Conservation (phyloP, 2,113 vertebrate genomes). For the Cnemophilus loriae region DNA sequence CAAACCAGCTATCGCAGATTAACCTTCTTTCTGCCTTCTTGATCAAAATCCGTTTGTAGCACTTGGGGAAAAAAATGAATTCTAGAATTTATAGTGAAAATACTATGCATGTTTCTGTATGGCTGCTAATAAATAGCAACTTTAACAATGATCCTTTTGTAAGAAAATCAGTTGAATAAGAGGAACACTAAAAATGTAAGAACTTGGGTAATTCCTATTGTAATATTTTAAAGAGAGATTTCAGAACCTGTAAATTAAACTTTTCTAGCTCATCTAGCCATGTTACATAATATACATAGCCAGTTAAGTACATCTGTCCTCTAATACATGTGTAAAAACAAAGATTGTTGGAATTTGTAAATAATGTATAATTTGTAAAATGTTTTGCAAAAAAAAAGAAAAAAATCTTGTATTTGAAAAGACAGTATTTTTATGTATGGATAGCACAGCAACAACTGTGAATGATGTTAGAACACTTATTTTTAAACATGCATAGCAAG, state of each 20-base stretch:
- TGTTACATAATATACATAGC: background rate
- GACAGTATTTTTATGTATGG: conserved; percentile 57
- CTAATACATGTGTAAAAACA: conserved; percentile 39
- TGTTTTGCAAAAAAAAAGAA: background rate
- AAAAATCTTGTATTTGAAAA: conserved; percentile 59
- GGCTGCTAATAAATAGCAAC: conserved; percentile 13
- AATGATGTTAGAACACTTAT: conserved; percentile 21
- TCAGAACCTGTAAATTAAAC: background rate
- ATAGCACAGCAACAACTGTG: conserved; percentile 54
- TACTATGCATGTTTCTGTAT: background rate
- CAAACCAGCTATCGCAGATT: background rate
- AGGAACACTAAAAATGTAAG: background rate
- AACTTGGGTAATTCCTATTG: background rate
- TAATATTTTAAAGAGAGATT: background rate
- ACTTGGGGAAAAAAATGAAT: background rate
- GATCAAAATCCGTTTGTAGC: background rate
- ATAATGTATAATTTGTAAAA: conserved; percentile 68
- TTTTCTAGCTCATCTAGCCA: conserved; percentile 18
- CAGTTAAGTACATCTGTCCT: background rate
- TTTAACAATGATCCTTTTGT: background rate
- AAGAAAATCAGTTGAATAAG: background rate
- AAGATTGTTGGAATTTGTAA: conserved; percentile 48
- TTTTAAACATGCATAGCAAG: conserved; percentile 32
- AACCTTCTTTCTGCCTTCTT: background rate
- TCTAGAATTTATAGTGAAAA: background rate